phyloP scores from a whole-genome alignment of 2,797 vertebrate species.

The Tapera naevia region DNA sequence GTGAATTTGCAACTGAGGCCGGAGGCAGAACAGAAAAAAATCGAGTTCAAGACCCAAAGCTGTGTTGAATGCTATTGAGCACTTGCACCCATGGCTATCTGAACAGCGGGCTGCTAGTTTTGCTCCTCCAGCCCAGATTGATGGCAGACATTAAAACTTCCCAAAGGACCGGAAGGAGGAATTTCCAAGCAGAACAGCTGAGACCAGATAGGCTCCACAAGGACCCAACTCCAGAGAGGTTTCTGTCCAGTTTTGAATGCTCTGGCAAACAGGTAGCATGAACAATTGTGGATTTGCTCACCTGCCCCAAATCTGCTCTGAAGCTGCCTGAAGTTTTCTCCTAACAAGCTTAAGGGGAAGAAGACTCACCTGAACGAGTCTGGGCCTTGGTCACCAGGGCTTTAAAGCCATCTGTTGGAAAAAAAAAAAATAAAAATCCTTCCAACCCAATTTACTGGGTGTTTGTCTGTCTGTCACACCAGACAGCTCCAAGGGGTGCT shows the following conservation, averaged over 20 bases:
- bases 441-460: neutral
- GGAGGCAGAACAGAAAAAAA: neutral
- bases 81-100: neutral
- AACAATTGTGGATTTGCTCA: neutral
- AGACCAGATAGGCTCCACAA: neutral
- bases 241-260: neutral
- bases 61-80: neutral
- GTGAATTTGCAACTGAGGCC: neutral
- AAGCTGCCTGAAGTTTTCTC: neutral
- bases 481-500: neutral
- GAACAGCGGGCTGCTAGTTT: neutral
- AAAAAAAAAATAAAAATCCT: neutral
- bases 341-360: neutral
- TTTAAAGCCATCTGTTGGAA: neutral
- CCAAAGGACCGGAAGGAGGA: neutral
- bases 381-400: neutral
- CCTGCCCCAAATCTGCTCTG: neutral
- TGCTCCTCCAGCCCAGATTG: neutral
- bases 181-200: neutral
- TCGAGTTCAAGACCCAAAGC: neutral
- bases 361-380: neutral
- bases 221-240: neutral
- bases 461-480: neutral
- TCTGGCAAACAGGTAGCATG: neutral
- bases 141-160: neutral